Conservation (phyloP, 2,797 vertebrate species). For the Oreochromis mossambicus region DNA sequence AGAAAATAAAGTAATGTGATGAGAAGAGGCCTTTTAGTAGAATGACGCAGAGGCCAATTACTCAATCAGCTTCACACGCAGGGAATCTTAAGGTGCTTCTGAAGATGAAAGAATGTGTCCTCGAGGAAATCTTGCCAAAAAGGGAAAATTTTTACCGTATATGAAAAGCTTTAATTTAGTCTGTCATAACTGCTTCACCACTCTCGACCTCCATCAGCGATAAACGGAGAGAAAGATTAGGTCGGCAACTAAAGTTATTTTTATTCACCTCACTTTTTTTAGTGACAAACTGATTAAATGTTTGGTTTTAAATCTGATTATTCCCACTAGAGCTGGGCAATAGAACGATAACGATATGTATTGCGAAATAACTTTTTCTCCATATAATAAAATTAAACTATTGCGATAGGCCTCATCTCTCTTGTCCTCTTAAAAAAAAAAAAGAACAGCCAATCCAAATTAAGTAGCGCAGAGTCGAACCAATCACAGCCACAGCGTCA, state of each 20-base stretch:
- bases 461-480: too few relatives aligned
- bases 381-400: too few relatives aligned
- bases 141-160: background rate
- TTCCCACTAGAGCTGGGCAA: background rate
- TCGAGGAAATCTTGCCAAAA: background rate
- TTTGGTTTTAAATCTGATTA: background rate
- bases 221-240: background rate
- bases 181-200: background rate
- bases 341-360: too few relatives aligned
- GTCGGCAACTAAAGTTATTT: background rate
- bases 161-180: background rate
- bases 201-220: background rate
- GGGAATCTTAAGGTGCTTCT: background rate
- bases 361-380: too few relatives aligned
- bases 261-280: background rate
- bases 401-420: too few relatives aligned
- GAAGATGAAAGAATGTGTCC: slow-evolving; percentile 1
- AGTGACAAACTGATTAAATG: background rate
- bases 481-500: too few relatives aligned
- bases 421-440: too few relatives aligned
- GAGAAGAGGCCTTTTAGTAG: background rate
- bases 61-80: background rate
- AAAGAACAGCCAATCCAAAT: too few relatives aligned
- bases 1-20: background rate
- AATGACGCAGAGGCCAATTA: background rate